Percentiles rank a stretch among this genome's conserved stretches.
phyloP scores from a whole-genome alignment of 2,888 invertebrate species.

The Empis stercorea region DNA sequence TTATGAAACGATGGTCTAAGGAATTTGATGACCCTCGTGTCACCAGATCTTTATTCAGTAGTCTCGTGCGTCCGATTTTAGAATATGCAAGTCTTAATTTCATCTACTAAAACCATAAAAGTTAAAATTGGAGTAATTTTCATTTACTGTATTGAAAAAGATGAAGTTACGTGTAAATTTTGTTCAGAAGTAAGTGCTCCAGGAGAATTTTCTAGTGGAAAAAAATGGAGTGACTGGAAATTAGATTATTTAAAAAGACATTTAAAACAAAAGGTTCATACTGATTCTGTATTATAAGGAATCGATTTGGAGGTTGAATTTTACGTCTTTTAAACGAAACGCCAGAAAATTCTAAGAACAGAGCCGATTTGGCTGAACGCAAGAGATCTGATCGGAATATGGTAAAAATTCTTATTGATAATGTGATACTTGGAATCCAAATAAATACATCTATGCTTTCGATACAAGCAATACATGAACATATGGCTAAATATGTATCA shows the following conservation, averaged over 20 bases:
- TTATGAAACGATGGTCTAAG: no score
- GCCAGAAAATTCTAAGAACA: no score
- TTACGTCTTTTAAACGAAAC: no score
- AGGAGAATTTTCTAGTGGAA: slow-evolving; percentile 1
- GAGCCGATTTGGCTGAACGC: not conserved
- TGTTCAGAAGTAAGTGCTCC: not conserved
- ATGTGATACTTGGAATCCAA: not conserved
- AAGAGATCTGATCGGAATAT: not conserved
- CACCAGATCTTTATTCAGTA: no score
- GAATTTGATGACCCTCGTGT: no score
- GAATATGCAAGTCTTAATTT: no score
- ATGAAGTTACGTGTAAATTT: slow-evolving; percentile 1
- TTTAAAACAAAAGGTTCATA: not conserved
- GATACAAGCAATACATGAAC: not conserved
- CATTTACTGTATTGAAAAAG: slow-evolving; percentile 1
- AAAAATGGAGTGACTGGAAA: not conserved
- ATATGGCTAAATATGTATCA: not conserved
- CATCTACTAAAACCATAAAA: not conserved
- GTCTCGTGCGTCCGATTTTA: no score
- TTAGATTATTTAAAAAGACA: not conserved
- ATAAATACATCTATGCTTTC: not conserved
- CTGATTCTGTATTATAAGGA: not conserved
- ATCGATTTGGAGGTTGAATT: no score
- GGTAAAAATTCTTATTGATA: not conserved
- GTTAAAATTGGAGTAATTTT: not conserved